Evolutionary conservation across 2,113 vertebrate species (phyloP), one percentile per base, ranked within the genome.

Genomic region (Eublepharis macularius): DNA sequence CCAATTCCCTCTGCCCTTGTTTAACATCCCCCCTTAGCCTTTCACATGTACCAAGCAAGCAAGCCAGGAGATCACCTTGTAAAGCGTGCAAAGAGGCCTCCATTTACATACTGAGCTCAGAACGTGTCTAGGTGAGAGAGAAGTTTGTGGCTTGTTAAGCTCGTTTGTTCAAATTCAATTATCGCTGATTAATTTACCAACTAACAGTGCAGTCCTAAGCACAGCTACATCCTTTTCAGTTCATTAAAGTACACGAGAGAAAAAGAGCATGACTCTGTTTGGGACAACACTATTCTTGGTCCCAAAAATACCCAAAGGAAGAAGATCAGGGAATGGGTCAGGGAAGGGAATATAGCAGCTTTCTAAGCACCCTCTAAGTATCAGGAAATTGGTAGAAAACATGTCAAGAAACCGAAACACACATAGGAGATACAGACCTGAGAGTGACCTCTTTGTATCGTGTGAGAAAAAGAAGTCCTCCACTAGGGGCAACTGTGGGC

Each of bases 1-100:
- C 77, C 91, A 95, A 90, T 92, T 94, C 92, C 93, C 94, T 94
- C 92, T 93, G 76, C 92, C 93, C 92, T 93, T 95, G 94, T 94
- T 93, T 91, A 95, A 95, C 94, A 95, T 91, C 88, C 87, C 94
- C 91, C 90, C 91, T 94, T 92, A 93, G 93, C 93, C 88, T 82
- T 94, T 94, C 0, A 2, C 87, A 92, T 94, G 93, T 94, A 88
- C 91, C 89, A 94, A 81, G 89, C 92, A 95, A 90, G 93, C 92
- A 93, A 92, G 92, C 77, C 77, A 66, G 86, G 91, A 63, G 88
- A 91, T 90, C 90, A 87, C 89, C 0, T 0, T 66, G 89, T 80
- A 73, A 90, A 77, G 74, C 78, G 85, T 76, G 77, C 21, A 2
- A 13, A 80, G 39, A 80, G 54, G 39, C 88, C 81, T 80, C 70